Evolutionary conservation across 2,113 vertebrate genomes (phyloP), one percentile per base, ranked within the genome.

Genomic region (Pithys albifrons): DNA sequence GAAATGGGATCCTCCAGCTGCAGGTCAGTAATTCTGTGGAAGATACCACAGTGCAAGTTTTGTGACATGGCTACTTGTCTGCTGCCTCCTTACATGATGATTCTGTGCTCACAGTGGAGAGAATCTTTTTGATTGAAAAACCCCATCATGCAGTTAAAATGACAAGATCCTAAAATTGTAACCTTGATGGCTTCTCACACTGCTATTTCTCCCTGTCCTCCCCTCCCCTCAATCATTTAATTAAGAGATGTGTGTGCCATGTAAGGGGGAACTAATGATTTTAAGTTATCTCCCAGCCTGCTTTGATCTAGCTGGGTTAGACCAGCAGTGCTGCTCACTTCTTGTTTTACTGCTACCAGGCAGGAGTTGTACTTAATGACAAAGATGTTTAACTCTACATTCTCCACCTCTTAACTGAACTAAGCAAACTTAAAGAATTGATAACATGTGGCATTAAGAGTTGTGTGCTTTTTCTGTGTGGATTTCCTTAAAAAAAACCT

Each of bases 1-100:
- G 86, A 95, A 93, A 78, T 78, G 14, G 89, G 81, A 89, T 52
- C 69, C 76, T 95, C 76, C 73, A 89, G 43, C 57, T 87, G 57
- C 84, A 95, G 91, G 89, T 93, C 84, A 92, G 91, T 92, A 78
- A 81, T 83, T 85, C 39, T 65, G 19, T 33, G 29, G 89, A 75
- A 91, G 48, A 82, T 69, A 95, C 88, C 64, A 49, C 17, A 82
- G 31, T 61, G 46, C 89, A 71, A 91, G 66, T 78, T 94, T 91
- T 10, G 29, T 93, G 45, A 82, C 33, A 23, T 18, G 33, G 65
- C 55, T 85, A 20, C 54, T 95, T 72, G 37, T 81, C 78, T 81
- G 55, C 93, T 93, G 59, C 48, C 72, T 87, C 59, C 74, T 92
- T 78, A 79, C 17, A 27, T 81, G 58, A 33, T 7, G 1, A 58